Conservation (phyloP, 2,888 invertebrate species). For the Drosophila paranaensis region DNA sequence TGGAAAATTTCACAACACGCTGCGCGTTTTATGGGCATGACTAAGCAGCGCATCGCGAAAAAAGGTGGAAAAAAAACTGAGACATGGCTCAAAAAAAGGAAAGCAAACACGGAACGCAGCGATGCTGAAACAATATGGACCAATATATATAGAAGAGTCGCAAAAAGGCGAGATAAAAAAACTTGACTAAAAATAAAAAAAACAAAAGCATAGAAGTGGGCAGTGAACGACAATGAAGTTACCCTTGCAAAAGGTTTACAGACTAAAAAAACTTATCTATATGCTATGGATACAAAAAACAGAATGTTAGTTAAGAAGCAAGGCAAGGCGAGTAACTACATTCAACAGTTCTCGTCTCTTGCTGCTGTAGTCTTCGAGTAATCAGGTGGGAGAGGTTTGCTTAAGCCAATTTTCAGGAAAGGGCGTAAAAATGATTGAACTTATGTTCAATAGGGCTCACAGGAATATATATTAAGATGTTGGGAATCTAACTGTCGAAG, state of each 20-base stretch:
- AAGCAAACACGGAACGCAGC: constrained; percentile 36
- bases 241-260: background rate
- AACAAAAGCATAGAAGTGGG: background rate
- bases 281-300: no score
- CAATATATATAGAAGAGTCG: constrained; percentile 42
- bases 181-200: background rate
- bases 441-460: no score
- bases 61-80: background rate
- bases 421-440: no score
- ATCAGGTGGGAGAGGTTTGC: no score
- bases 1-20: constrained; percentile 44
- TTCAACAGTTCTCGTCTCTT: no score
- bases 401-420: no score
- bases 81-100: constrained; percentile 1
- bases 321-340: no score
- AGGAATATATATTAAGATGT: no score
- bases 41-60: constrained; percentile 57
- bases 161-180: constrained; percentile 8
- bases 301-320: no score
- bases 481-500: background rate
- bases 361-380: no score
- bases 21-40: constrained; percentile 63
- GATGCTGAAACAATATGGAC: constrained; percentile 63
- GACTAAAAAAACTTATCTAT: no score
- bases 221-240: background rate